Evolutionary conservation across 2,888 invertebrate genomes (phyloP), one percentile per base, ranked within the genome.

Genomic region (Zaprionus bogoriensis): DNA sequence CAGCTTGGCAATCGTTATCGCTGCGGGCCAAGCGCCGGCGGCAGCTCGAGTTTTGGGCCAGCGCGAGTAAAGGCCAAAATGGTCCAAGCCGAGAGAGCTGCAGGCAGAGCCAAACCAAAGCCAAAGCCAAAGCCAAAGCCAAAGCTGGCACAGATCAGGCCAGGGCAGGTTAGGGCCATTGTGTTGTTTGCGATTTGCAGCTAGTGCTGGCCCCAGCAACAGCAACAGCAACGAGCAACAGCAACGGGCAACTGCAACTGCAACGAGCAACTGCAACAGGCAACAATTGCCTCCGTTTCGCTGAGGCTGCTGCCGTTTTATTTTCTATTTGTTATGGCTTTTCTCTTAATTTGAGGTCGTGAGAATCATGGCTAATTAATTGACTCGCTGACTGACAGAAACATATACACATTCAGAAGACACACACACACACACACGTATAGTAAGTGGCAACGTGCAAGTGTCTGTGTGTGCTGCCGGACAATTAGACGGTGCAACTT

Each of bases 321-420:
- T 76, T 85, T 87, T 86, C 73, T 81, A 77, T 88, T 87, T 85
- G 85, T 83, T 79, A 80, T 87, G 80, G 83, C 81, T 77, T 87
- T 88, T 84, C 87, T 87, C 78, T 87, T 88, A 88, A 88, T 88
- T 87, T 88, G 87, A 88, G 88, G 88, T 88, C 88, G 88, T 88
- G 88, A 88, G 88, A 88, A 88, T 88, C 88, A 88, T 88, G 78
- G 80, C 87, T 88, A 88, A 88, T 88, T 88, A 88, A 88, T 87
- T 88, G 88, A 80, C 87, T 86, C 76, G 74, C 74, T 69, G 65
- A 73, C 72, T 67, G 64, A 75, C 66, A 65, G 54, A 66, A 28
- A 67, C 60, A 71, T 41, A 67, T 45, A 63, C 30, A 57, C 41
- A 12, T 25, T 53, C 32, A 59, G 9, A 53, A 51, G 39, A 42